Conservation (phyloP, 2,888 invertebrate species). For the Agapostemon virescens region DNA sequence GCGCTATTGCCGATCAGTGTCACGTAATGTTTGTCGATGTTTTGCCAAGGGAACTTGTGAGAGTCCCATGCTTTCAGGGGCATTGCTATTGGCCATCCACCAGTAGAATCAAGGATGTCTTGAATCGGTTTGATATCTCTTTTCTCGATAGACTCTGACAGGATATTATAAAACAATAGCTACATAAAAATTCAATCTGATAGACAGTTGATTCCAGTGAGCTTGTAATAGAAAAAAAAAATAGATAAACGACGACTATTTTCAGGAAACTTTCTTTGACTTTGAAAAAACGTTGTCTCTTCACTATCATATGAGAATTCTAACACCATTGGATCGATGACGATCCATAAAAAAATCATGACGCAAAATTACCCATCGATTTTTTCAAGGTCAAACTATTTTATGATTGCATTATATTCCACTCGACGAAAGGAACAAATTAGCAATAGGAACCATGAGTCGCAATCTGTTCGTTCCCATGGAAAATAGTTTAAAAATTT, state of each 20-base stretch:
- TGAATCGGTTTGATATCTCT: constrained; percentile 57
- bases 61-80: constrained; percentile 48
- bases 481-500: too few relatives aligned
- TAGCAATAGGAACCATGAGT: too few relatives aligned
- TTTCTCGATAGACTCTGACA: constrained; percentile 43
- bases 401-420: too few relatives aligned
- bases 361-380: too few relatives aligned
- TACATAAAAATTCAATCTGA: background rate
- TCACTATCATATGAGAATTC: too few relatives aligned
- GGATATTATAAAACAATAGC: background rate
- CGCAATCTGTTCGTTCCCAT: too few relatives aligned
- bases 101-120: constrained; percentile 43
- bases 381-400: too few relatives aligned
- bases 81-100: constrained; percentile 66
- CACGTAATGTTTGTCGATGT: constrained; percentile 52
- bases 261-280: background rate
- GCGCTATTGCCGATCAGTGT: constrained; percentile 48
- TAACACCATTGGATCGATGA: too few relatives aligned
- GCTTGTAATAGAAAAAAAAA: too few relatives aligned
- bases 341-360: too few relatives aligned
- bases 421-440: too few relatives aligned
- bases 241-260: background rate
- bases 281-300: too few relatives aligned
- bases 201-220: background rate
- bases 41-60: constrained; percentile 53